Evolutionary conservation across 1,140 invertebrate species (phyloP).

Genomic region (Amyelois transitella): DNA sequence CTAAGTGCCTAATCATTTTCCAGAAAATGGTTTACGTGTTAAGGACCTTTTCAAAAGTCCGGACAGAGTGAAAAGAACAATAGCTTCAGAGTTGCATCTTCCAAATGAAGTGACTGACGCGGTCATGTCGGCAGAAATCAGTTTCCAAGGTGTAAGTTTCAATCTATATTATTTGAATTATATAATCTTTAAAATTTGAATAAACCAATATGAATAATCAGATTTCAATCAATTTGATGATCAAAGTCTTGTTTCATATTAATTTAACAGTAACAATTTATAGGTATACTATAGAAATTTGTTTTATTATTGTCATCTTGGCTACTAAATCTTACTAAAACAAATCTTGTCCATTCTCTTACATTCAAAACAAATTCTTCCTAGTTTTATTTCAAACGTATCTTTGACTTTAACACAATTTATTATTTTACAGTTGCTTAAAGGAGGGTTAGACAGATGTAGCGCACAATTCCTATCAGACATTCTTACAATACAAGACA

Average conservation of each 20-base stretch:
- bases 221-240: too few relatives aligned
- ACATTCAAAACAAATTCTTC: too few relatives aligned
- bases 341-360: too few relatives aligned
- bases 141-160: conserved; percentile 73
- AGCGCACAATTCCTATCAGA: conserved; percentile 29
- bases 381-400: too few relatives aligned
- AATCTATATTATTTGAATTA: background rate
- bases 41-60: conserved; percentile 74
- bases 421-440: conserved; percentile 48
- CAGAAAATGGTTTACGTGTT: conserved; percentile 73
- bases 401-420: too few relatives aligned
- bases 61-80: conserved; percentile 55
- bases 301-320: too few relatives aligned
- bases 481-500: conserved; percentile 31
- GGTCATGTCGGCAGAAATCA: conserved; percentile 70
- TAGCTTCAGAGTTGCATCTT: conserved; percentile 50
- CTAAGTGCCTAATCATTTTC: conserved; percentile 14
- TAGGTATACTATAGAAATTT: too few relatives aligned
- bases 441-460: conserved; percentile 40
- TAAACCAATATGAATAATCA: too few relatives aligned
- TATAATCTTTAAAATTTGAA: too few relatives aligned
- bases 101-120: conserved; percentile 51
- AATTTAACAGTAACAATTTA: too few relatives aligned
- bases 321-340: too few relatives aligned
- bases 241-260: too few relatives aligned